Conservation (phyloP, 1,140 invertebrate genomes). For the Battus philenor region DNA sequence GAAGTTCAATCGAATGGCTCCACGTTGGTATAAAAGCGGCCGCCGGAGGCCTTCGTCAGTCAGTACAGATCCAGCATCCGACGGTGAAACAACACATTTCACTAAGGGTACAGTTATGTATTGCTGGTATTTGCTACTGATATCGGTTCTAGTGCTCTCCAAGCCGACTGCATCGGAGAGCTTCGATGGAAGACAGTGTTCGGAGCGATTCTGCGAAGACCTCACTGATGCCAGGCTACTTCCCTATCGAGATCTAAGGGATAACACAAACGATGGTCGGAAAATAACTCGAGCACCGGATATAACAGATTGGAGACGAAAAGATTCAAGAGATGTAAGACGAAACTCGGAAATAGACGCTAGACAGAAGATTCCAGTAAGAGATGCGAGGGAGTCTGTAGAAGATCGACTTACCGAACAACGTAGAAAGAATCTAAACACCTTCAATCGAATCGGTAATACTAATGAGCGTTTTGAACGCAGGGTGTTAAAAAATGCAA, state of each 20-base stretch:
- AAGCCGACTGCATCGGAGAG: slow-evolving; percentile 46
- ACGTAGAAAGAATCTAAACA: no score
- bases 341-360: no score
- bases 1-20: slow-evolving; percentile 34
- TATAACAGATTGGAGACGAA: background rate
- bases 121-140: slow-evolving; percentile 60
- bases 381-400: background rate
- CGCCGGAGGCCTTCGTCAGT: slow-evolving; percentile 15
- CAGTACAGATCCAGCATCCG: slow-evolving; percentile 49
- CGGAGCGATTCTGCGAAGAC: slow-evolving; percentile 18
- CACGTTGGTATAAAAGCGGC: slow-evolving; percentile 48
- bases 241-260: background rate
- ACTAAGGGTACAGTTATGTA: slow-evolving; percentile 53
- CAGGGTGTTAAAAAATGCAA: no score
- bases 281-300: background rate
- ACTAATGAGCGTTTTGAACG: no score
- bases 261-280: background rate
- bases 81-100: slow-evolving; percentile 28
- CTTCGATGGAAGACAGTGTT: slow-evolving; percentile 57
- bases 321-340: background rate
- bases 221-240: background rate
- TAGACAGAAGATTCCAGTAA: background rate
- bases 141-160: slow-evolving; percentile 47
- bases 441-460: no score
- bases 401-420: background rate